Conservation (phyloP, 2,888 invertebrate genomes). For the Nasonovia ribisnigri region DNA sequence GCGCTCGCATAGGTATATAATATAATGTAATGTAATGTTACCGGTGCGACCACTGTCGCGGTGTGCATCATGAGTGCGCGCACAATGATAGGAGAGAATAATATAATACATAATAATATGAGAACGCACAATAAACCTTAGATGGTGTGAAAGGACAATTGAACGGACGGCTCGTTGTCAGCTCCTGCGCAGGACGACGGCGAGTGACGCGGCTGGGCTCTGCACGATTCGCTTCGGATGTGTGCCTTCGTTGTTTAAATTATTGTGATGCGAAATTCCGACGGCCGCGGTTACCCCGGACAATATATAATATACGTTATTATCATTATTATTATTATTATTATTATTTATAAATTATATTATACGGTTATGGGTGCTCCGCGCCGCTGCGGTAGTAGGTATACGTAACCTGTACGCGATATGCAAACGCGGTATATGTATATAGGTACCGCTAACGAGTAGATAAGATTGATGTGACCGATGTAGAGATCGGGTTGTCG, state of each 20-base stretch:
- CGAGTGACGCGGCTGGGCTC: conserved; percentile 11
- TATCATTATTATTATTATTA: no score
- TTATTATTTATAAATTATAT: conserved; percentile 20
- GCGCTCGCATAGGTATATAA: background rate
- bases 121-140: conserved; percentile 30
- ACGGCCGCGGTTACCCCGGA: background rate
- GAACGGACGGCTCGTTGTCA: conserved; percentile 49
- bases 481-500: background rate
- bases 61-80: background rate
- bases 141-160: conserved; percentile 62
- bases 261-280: conserved; percentile 46
- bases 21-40: background rate
- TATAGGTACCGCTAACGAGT: conserved; percentile 48
- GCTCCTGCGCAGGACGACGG: conserved; percentile 2
- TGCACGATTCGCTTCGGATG: conserved; percentile 6
- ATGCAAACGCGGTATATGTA: conserved; percentile 24
- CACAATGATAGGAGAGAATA: background rate
- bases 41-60: no score
- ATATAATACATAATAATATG: background rate
- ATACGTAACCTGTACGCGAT: no score
- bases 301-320: background rate
- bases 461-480: conserved; percentile 49
- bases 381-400: background rate
- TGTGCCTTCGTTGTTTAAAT: conserved; percentile 42
- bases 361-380: background rate